A percentile compares a stretch with the other conserved stretches of the same genome.
phyloP scores from a whole-genome alignment of 2,113 vertebrate species.

The Festucalex cinctus region DNA sequence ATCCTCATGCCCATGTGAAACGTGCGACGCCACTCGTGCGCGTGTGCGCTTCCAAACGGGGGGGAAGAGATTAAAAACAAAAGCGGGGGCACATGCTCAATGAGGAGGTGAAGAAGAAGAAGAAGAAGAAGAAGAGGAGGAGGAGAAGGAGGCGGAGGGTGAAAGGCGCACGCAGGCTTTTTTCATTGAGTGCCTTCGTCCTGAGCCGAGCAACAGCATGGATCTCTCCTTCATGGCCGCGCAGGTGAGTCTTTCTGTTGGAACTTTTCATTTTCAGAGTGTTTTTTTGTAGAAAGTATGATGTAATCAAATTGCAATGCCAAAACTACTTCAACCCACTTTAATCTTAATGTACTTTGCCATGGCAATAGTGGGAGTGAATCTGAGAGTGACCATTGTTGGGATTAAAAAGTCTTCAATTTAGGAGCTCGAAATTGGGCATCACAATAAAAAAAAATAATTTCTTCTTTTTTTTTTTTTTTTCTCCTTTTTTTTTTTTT shows the following conservation, averaged over 20 bases:
- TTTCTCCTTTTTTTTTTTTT: no score
- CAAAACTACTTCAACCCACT: background rate
- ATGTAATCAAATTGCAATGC: background rate
- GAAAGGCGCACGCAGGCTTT: slow-evolving; percentile 20
- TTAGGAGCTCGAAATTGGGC: no score
- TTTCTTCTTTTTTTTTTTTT: no score
- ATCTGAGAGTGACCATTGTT: background rate
- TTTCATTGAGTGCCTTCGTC: slow-evolving; percentile 43
- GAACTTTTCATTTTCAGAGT: slow-evolving; percentile 10
- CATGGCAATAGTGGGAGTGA: background rate
- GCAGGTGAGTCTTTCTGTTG: slow-evolving; percentile 74
- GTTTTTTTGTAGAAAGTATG: background rate
- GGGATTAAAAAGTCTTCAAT: background rate
- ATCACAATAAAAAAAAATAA: no score
- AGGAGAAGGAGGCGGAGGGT: background rate
- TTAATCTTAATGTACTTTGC: background rate
- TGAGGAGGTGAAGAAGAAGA: slow-evolving; percentile 10
- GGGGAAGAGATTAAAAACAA: background rate
- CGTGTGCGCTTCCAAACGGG: slow-evolving; percentile 3
- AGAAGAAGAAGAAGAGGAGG: background rate
- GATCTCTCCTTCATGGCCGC: slow-evolving; percentile 96
- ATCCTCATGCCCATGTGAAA: slow-evolving; percentile 50
- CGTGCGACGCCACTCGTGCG: slow-evolving; percentile 26
- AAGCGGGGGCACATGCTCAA: slow-evolving; percentile 40
- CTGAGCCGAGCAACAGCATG: slow-evolving; percentile 74